Conservation (phyloP, 2,797 vertebrate species). For the Anas bahamensis region DNA sequence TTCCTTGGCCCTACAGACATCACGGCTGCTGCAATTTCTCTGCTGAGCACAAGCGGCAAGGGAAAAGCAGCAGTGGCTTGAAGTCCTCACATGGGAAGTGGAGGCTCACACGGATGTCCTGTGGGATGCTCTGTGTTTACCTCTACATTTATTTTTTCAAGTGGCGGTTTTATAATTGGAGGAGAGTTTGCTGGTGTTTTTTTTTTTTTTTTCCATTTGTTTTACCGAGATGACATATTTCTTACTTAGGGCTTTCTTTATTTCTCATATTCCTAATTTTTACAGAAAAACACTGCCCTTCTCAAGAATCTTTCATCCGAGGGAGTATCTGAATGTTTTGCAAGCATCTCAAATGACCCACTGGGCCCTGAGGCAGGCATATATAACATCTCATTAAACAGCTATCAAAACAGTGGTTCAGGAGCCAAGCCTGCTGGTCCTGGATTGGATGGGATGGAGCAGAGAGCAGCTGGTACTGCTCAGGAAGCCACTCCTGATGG, state of each 20-base stretch:
- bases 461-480: background rate
- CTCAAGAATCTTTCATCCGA: background rate
- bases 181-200: background rate
- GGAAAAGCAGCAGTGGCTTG: background rate
- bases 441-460: background rate
- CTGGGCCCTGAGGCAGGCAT: background rate
- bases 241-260: background rate
- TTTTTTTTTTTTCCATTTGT: background rate
- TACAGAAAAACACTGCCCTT: background rate
- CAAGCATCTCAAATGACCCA: background rate
- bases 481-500: background rate
- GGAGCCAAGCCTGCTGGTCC: background rate
- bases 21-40: accelerated
- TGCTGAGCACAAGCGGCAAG: background rate
- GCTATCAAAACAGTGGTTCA: background rate
- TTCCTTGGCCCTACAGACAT: background rate
- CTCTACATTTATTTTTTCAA: background rate
- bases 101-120: background rate
- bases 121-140: background rate
- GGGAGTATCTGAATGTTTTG: background rate
- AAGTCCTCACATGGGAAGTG: background rate
- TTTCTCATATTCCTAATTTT: background rate
- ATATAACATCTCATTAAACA: background rate
- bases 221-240: background rate
- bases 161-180: background rate